Evolutionary conservation across 2,113 vertebrate species (phyloP).

Genomic region (Sturnira hondurensis): DNA sequence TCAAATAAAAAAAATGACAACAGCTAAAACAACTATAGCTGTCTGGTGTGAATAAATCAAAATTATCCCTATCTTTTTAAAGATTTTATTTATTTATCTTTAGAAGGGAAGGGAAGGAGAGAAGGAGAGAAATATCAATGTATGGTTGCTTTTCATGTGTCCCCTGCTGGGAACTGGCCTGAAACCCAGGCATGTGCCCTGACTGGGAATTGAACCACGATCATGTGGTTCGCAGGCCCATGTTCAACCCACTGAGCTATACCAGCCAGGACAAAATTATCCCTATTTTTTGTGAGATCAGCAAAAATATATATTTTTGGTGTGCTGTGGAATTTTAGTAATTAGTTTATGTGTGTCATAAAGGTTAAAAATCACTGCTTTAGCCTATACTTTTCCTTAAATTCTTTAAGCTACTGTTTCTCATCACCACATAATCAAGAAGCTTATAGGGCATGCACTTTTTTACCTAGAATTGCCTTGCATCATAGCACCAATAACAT

Average conservation of each 20-base stretch:
- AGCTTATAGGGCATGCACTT: background rate
- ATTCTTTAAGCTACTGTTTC: background rate
- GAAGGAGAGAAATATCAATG: too few relatives aligned
- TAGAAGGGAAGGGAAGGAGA: too few relatives aligned
- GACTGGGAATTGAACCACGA: too few relatives aligned
- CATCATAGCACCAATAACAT: background rate
- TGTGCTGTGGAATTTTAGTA: background rate
- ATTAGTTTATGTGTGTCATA: background rate
- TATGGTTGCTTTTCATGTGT: too few relatives aligned
- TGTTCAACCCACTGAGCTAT: too few relatives aligned
- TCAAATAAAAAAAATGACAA: background rate
- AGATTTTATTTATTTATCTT: too few relatives aligned
- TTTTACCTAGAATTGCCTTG: background rate
- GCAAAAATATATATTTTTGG: background rate
- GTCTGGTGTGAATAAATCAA: background rate
- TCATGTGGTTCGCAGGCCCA: too few relatives aligned
- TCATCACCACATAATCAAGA: background rate
- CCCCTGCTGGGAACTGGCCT: too few relatives aligned
- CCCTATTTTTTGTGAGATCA: background rate
- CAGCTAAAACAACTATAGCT: background rate
- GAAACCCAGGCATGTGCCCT: too few relatives aligned
- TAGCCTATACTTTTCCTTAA: background rate
- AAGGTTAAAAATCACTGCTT: background rate
- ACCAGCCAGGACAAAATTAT: too few relatives aligned
- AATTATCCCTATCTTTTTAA: background rate